These are phyloP conservation scores for Drosophila nigrodunni DNA, from an alignment of 1,140 invertebrate genomes.

Conservation along the genomic window DNA sequence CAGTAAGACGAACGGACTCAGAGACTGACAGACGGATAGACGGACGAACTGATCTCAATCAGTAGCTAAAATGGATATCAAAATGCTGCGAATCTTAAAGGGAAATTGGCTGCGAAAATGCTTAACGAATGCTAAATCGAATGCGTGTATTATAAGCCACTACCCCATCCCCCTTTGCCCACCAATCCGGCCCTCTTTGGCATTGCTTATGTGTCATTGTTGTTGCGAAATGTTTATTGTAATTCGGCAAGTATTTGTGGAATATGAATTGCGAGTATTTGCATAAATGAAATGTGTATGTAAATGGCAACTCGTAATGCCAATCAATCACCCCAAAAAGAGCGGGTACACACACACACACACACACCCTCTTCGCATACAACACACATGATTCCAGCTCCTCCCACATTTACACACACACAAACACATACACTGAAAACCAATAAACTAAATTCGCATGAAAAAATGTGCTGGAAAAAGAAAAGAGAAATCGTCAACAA, in stretches of 20 bases:
- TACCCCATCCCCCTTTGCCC: background rate
- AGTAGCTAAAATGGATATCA: constrained; percentile 50
- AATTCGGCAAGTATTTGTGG: constrained; percentile 81
- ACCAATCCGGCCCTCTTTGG: background rate
- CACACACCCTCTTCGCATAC: constrained; percentile 32
- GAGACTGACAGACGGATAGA: constrained; percentile 4
- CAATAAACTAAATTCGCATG: constrained; percentile 83
- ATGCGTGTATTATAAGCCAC: constrained; percentile 26
- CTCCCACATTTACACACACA: constrained; percentile 38
- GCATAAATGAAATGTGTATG: constrained; percentile 83
- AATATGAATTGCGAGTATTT: constrained; percentile 83
- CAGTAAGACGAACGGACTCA: constrained; percentile 25
- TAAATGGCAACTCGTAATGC: constrained; percentile 79
- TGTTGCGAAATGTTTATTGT: constrained; percentile 68
- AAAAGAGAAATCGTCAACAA: constrained; percentile 74
- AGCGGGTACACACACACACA: constrained; percentile 27
- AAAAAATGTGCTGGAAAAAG: constrained; percentile 48
- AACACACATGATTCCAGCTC: constrained; percentile 24
- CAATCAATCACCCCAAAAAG: constrained; percentile 81
- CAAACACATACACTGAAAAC: constrained; percentile 68
- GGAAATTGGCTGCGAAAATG: constrained; percentile 81
- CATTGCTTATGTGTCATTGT: constrained; percentile 31
- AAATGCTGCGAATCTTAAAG: constrained; percentile 73
- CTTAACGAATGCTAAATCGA: constrained; percentile 70
- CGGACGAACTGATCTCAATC: constrained; percentile 27